These are phyloP conservation scores for Drosophila sulfurigaster DNA, from an alignment of 1,140 invertebrate genomes.

Conservation along the genomic window DNA sequence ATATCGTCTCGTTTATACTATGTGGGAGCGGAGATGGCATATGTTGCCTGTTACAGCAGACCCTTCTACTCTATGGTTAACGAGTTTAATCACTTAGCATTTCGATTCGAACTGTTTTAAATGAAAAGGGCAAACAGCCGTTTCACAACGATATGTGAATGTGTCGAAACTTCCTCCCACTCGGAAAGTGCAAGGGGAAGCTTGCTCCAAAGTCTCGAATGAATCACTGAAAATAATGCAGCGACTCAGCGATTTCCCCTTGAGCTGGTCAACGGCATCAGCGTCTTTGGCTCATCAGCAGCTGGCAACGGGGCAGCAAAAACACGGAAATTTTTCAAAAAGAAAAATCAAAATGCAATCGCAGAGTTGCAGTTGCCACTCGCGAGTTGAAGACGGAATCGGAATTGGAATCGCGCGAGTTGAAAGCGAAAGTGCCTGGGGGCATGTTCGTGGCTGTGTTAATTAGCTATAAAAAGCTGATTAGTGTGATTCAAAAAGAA, in stretches of 20 bases:
- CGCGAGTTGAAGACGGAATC: background rate
- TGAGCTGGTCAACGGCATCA: constrained; percentile 16
- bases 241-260: constrained; percentile 20
- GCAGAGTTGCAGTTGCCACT: background rate
- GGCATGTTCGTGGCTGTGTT: constrained; percentile 25
- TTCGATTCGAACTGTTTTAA: constrained; percentile 2
- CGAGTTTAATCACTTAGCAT: background rate
- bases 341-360: constrained; percentile 17
- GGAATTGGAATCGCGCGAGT: constrained; percentile 2
- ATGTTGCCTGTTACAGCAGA: too few relatives aligned
- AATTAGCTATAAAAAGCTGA: constrained; percentile 37
- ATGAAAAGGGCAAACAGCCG: constrained; percentile 2
- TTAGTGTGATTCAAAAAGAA: constrained; percentile 24
- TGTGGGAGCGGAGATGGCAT: too few relatives aligned
- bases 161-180: constrained; percentile 3
- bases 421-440: constrained; percentile 28
- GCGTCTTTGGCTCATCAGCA: constrained; percentile 15
- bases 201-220: background rate
- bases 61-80: too few relatives aligned
- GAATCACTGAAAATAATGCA: constrained; percentile 9
- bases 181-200: constrained; percentile 1
- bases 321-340: constrained; percentile 12
- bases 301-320: background rate
- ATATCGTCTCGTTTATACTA: too few relatives aligned
- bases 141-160: background rate